Percentiles rank a stretch among this genome's conserved stretches.
phyloP scores from a whole-genome alignment of 2,888 invertebrate genomes.

The Pasiphila rectangulata region DNA sequence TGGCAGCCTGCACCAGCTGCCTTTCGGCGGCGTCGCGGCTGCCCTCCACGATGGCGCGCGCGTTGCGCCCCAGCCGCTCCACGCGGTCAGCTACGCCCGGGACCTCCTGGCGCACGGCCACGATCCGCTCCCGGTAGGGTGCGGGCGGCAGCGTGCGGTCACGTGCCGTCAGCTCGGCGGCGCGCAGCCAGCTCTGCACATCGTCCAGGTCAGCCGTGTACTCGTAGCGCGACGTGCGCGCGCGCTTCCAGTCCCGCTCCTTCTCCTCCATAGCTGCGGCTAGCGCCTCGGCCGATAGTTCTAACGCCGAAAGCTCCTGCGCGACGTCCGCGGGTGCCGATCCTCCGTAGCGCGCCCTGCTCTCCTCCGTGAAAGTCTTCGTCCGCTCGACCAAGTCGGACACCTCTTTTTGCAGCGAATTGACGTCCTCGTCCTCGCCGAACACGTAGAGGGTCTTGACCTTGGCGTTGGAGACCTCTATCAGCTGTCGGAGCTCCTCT shows the following conservation, averaged over 20 bases:
- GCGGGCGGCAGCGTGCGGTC: conserved; percentile 90
- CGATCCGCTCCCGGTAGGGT: conserved; percentile 87
- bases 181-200: conserved; percentile 90
- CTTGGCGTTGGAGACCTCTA: conserved; percentile 84
- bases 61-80: conserved; percentile 89
- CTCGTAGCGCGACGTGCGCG: conserved; percentile 89
- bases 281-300: conserved; percentile 89
- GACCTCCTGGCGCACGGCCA: conserved; percentile 88
- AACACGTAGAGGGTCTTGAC: conserved; percentile 88
- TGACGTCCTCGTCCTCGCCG: conserved; percentile 86
- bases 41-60: conserved; percentile 88
- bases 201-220: conserved; percentile 90
- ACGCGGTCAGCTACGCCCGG: conserved; percentile 86
- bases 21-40: conserved; percentile 89
- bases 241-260: conserved; percentile 92
- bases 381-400: conserved; percentile 80
- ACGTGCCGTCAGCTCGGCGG: conserved; percentile 90
- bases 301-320: conserved; percentile 90
- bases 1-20: conserved; percentile 86
- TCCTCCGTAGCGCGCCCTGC: conserved; percentile 82
- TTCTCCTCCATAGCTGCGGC: conserved; percentile 92
- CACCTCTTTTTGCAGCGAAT: conserved; percentile 80
- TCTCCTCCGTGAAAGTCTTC: conserved; percentile 80
- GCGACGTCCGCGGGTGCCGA: conserved; percentile 88
- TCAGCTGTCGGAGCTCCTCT: conserved; percentile 84